Percentiles rank a stretch among this genome's conserved stretches.
Evolutionary conservation across 2,888 invertebrate species (phyloP).

Genomic region (Ophion costatus): DNA sequence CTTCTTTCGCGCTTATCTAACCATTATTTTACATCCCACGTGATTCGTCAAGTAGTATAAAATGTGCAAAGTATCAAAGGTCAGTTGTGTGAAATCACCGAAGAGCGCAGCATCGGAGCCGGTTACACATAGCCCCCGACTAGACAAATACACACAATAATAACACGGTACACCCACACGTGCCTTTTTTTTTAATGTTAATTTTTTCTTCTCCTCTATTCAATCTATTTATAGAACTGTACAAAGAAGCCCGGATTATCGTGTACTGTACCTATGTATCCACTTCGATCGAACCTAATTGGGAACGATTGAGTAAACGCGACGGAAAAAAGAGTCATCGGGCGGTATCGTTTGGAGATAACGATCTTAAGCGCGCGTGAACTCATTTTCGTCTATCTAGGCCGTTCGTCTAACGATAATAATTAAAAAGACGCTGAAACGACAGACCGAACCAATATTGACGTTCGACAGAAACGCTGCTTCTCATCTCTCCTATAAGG

Average conservation of each 20-base stretch:
- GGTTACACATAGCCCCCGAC: conserved; percentile 8
- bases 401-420: neutral
- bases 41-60: conserved; percentile 48
- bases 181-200: conserved; percentile 9
- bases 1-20: conserved; percentile 54
- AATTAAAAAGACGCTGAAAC: neutral
- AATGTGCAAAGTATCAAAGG: conserved; percentile 61
- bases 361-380: neutral
- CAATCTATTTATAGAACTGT: conserved; percentile 36
- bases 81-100: conserved; percentile 51
- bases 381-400: conserved; percentile 9
- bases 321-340: conserved; percentile 12
- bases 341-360: conserved; percentile 1
- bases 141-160: conserved; percentile 31
- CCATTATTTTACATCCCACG: conserved; percentile 54
- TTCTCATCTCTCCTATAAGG: neutral
- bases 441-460: conserved; percentile 5
- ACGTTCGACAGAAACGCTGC: neutral
- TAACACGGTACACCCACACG: conserved; percentile 20
- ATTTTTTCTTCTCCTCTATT: conserved; percentile 12
- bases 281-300: conserved; percentile 33
- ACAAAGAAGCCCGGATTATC: conserved; percentile 35
- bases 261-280: conserved; percentile 7
- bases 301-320: conserved; percentile 1
- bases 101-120: conserved; percentile 17